phyloP scores from a whole-genome alignment of 2,113 vertebrate genomes.

The Barnardius zonarius region DNA sequence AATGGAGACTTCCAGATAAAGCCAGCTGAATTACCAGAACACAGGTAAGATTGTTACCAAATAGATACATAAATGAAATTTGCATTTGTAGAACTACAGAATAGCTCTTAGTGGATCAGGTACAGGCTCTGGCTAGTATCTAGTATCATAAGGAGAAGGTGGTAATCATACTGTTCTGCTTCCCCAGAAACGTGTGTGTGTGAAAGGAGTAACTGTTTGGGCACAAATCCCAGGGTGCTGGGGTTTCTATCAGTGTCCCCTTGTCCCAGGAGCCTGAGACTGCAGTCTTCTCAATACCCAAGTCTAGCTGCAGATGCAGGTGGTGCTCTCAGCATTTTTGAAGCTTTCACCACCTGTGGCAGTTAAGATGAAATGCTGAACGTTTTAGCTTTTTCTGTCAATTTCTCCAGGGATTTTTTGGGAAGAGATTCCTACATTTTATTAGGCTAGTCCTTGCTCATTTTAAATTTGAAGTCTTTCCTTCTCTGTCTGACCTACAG shows the following conservation, averaged over 20 bases:
- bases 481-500: not conserved
- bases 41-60: constrained; percentile 78
- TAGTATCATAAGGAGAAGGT: not conserved
- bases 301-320: not conserved
- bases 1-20: constrained; percentile 89
- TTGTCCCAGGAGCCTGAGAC: not conserved
- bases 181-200: not conserved
- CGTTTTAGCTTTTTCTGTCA: not conserved
- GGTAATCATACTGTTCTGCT: not conserved
- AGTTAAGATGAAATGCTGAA: not conserved
- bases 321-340: not conserved
- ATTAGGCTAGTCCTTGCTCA: not conserved
- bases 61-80: not conserved
- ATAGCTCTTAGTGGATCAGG: not conserved
- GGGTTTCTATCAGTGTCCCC: not conserved
- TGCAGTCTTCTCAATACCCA: not conserved
- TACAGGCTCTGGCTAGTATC: not conserved
- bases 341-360: not conserved
- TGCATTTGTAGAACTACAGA: not conserved
- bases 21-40: constrained; percentile 82
- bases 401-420: not conserved
- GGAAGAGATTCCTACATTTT: not conserved
- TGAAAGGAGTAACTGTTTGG: not conserved
- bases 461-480: not conserved
- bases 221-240: not conserved